phyloP scores from a whole-genome alignment of 2,888 invertebrate species.

The Plagiodera versicolora region DNA sequence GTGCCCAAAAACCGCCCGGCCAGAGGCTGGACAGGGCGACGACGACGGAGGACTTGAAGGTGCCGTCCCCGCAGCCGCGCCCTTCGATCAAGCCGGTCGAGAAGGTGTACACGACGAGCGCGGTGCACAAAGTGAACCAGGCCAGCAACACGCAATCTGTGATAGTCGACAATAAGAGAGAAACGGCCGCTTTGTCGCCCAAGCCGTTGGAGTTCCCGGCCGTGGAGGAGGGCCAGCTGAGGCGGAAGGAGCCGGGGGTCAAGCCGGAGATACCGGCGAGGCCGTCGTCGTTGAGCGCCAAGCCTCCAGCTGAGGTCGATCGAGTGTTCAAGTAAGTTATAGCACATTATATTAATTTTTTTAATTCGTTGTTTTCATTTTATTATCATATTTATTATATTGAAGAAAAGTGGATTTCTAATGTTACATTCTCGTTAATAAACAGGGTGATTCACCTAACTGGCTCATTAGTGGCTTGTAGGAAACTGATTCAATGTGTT shows the following conservation, averaged over 20 bases:
- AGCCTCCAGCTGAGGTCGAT: slow-evolving; percentile 39
- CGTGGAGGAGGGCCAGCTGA: slow-evolving; percentile 56
- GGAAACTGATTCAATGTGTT: too few species aligned
- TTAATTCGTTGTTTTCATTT: too few species aligned
- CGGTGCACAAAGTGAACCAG: slow-evolving; percentile 19
- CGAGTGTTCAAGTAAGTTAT: slow-evolving; percentile 58
- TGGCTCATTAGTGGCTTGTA: too few species aligned
- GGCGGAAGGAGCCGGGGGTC: slow-evolving; percentile 48
- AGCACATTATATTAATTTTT: too few species aligned
- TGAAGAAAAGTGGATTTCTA: too few species aligned
- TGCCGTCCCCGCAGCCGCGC: neutral
- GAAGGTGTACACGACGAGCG: slow-evolving; percentile 19
- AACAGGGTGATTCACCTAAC: too few species aligned
- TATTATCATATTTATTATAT: too few species aligned
- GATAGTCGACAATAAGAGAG: slow-evolving; percentile 22
- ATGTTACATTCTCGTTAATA: too few species aligned
- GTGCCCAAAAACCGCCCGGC: neutral
- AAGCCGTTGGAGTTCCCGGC: slow-evolving; percentile 22
- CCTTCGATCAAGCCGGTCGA: slow-evolving; percentile 10
- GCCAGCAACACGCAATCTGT: slow-evolving; percentile 11
- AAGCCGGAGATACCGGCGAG: slow-evolving; percentile 84
- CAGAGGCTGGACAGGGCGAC: slow-evolving; percentile 15
- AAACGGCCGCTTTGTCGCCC: slow-evolving; percentile 46
- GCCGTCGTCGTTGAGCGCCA: slow-evolving; percentile 65
- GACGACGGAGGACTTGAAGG: slow-evolving; percentile 22